Evolutionary conservation across 2,888 invertebrate species (phyloP).

Genomic region (Agonopterix heracliana): DNA sequence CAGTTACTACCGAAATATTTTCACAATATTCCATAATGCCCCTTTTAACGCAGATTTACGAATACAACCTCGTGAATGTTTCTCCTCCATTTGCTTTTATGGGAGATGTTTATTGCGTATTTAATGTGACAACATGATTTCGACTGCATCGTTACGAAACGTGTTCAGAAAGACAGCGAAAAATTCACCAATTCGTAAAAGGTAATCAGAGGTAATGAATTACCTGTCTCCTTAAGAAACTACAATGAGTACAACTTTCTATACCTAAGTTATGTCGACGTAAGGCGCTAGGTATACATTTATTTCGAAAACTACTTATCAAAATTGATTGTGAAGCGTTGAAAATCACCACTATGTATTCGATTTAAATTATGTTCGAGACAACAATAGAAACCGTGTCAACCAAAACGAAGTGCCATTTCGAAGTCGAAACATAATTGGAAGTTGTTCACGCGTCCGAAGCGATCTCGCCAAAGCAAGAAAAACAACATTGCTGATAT

Average conservation of each 20-base stretch:
- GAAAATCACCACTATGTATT: neutral
- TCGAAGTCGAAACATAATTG: constrained; percentile 9
- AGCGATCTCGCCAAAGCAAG: constrained; percentile 5
- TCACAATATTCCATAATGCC: neutral
- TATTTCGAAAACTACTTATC: neutral
- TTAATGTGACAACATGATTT: constrained; percentile 7
- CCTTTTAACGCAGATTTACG: constrained; percentile 1
- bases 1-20: neutral
- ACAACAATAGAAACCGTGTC: neutral
- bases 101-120: constrained; percentile 6
- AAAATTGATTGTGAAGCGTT: too few species aligned
- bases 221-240: too few species aligned
- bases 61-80: neutral
- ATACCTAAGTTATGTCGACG: too few species aligned
- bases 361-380: too few species aligned
- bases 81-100: constrained; percentile 6
- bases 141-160: neutral
- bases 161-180: neutral
- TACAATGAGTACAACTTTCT: too few species aligned
- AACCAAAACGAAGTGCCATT: neutral
- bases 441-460: constrained; percentile 15
- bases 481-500: constrained; percentile 10
- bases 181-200: neutral
- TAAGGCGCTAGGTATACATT: neutral
- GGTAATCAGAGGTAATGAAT: too few species aligned